Evolutionary conservation across 2,888 invertebrate genomes (phyloP), one percentile per base, ranked within the genome.

Genomic region (Lamproptera curius): DNA sequence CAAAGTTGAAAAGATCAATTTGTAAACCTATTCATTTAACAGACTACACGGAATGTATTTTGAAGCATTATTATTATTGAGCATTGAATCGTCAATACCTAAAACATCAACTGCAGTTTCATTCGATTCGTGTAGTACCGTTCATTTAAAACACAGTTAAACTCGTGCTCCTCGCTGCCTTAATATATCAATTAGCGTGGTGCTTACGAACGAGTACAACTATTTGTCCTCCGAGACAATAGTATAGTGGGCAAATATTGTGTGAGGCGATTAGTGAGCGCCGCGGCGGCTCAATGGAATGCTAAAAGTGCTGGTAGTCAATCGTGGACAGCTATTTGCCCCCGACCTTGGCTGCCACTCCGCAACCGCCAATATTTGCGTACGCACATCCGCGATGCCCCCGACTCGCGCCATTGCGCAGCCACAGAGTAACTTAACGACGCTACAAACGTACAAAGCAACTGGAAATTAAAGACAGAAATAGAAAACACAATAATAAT

Each of bases 331-430:
- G 48, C 48, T 49, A 39, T 49, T 49, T 49, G 48, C 43, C 48
- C 48, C 43, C 64, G 75, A 70, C 75, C 77, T 78, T 74, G 75
- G 56, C 54, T 40, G 52, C 53, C 45, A 44, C 50, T 42, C 58
- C 54, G 55, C 53, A 52, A 47, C 58, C 56, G 61, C 63, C 64
- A 75, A 73, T 80, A 74, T 82, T 80, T 81, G 79, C 76, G 70
- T 67, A 67, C 72, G 70, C 74, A 70, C 66, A 64, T 68, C 65
- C 67, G 67, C 63, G 55, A 56, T 55, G 59, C 60, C 53, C 52
- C 58, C 56, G 67, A 62, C 56, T 53, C 55, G 59, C 60, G 53
- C 52, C 59, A 58, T 67, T 64, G 47, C 47, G 44, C 43, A n/a
- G n/a, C n/a, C n/a, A n/a, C n/a, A n/a, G n/a, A n/a, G n/a, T n/a